Evolutionary conservation across 2,888 invertebrate species (phyloP).

Genomic region (Pegoplata infirma): DNA sequence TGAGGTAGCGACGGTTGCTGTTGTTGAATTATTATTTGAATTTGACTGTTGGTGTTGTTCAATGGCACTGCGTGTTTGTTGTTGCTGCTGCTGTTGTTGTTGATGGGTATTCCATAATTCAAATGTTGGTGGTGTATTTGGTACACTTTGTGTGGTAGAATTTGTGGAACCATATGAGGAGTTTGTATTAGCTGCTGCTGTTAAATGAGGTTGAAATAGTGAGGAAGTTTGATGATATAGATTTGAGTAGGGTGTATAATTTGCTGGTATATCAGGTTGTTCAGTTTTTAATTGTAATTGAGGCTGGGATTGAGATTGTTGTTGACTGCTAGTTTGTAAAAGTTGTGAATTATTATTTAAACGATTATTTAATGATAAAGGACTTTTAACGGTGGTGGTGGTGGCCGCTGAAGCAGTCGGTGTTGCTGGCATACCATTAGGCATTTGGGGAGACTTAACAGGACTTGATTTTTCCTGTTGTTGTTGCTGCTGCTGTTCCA

Average conservation of each 20-base stretch:
- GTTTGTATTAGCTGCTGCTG: conserved; percentile 21
- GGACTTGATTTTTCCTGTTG: conserved; percentile 49
- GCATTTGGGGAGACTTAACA: conserved; percentile 42
- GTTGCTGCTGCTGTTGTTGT: conserved; percentile 61
- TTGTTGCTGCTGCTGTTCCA: conserved; percentile 56
- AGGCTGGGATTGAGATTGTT: not conserved
- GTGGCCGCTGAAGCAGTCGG: conserved; percentile 46
- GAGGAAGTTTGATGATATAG: conserved; percentile 69
- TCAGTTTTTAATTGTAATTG: conserved; percentile 68
- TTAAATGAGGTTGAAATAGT: conserved; percentile 68
- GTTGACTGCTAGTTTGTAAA: not conserved
- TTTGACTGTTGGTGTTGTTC: conserved; percentile 46
- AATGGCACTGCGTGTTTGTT: conserved; percentile 60
- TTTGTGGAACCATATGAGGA: conserved; percentile 46
- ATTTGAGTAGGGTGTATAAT: conserved; percentile 69
- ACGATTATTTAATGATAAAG: conserved; percentile 27
- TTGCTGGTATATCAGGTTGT: conserved; percentile 67
- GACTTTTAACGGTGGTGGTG: conserved; percentile 45
- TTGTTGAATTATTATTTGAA: conserved; percentile 53
- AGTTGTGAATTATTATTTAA: conserved; percentile 20
- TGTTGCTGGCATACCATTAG: conserved; percentile 43
- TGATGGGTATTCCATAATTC: conserved; percentile 67
- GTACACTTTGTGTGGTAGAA: conserved; percentile 15
- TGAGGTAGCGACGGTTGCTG: conserved; percentile 56
- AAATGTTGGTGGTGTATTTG: conserved; percentile 59